These are phyloP conservation scores for Thalassarche chlororhynchos DNA, from an alignment of 2,113 vertebrate species.

Conservation along the genomic window DNA sequence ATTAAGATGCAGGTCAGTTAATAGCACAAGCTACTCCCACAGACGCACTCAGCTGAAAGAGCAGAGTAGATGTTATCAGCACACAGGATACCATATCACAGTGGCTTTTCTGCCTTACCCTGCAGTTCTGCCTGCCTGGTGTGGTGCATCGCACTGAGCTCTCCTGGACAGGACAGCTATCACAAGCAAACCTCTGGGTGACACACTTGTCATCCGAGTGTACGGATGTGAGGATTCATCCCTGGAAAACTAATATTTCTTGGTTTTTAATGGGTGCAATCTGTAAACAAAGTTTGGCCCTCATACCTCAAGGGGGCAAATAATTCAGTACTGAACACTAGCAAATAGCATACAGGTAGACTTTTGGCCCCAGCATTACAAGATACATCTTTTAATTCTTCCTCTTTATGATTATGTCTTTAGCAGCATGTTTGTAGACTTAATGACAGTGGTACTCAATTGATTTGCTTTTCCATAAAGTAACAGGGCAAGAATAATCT, in stretches of 20 bases:
- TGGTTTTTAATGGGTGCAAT: neutral
- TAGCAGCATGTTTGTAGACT: neutral
- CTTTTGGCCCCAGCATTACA: neutral
- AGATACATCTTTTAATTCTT: neutral
- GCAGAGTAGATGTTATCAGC: neutral
- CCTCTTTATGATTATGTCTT: neutral
- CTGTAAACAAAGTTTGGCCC: neutral
- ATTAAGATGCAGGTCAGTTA: neutral
- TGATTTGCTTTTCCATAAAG: neutral
- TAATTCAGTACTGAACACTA: neutral
- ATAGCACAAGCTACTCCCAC: neutral
- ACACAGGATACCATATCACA: accelerated
- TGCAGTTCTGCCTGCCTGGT: neutral
- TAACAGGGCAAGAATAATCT: neutral
- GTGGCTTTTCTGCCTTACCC: neutral
- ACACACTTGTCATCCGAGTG: accelerated
- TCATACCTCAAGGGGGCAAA: neutral
- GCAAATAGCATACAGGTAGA: neutral
- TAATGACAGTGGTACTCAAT: neutral
- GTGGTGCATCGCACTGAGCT: accelerated
- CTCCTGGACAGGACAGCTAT: neutral
- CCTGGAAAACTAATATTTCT: neutral
- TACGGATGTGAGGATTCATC: neutral
- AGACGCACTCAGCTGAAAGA: neutral
- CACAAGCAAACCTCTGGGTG: neutral